A percentile compares a stretch with the other conserved stretches of the same genome.
Conservation (phyloP, 2,797 vertebrate species). For the Rachycentron canadum region DNA sequence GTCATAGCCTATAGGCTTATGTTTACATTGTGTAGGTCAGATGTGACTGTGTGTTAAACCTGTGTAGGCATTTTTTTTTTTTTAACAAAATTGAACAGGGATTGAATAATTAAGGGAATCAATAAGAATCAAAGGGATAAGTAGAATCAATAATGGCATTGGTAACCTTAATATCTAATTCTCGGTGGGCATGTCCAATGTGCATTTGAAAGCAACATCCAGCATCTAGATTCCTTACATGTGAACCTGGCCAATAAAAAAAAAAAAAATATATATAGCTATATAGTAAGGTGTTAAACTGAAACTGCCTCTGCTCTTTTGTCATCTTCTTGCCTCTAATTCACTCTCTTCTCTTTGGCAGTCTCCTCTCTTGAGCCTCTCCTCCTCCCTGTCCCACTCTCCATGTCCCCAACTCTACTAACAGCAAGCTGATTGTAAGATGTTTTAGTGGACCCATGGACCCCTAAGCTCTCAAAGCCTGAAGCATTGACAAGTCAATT, state of each 20-base stretch:
- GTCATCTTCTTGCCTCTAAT: neutral
- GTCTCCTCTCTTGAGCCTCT: conserved; percentile 19
- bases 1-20: too few relatives aligned
- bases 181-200: neutral
- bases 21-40: too few relatives aligned
- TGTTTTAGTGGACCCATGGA: conserved; percentile 53
- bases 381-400: neutral
- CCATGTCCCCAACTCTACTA: conserved; percentile 31
- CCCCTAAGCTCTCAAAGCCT: conserved; percentile 48
- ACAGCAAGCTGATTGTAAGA: conserved; percentile 37
- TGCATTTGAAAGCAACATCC: conserved; percentile 17
- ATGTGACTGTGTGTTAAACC: too few relatives aligned
- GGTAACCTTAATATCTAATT: too few relatives aligned
- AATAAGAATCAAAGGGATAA: too few relatives aligned
- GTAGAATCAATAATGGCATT: too few relatives aligned
- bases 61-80: too few relatives aligned
- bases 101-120: too few relatives aligned
- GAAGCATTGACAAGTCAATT: conserved; percentile 50
- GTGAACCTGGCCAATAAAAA: neutral
- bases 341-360: neutral
- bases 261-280: too few relatives aligned
- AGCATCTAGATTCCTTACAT: neutral
- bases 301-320: neutral
- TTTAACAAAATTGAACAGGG: too few relatives aligned
- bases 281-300: neutral